Evolutionary conservation across 2,888 invertebrate genomes (phyloP).

Genomic region (Drosophila colorata): DNA sequence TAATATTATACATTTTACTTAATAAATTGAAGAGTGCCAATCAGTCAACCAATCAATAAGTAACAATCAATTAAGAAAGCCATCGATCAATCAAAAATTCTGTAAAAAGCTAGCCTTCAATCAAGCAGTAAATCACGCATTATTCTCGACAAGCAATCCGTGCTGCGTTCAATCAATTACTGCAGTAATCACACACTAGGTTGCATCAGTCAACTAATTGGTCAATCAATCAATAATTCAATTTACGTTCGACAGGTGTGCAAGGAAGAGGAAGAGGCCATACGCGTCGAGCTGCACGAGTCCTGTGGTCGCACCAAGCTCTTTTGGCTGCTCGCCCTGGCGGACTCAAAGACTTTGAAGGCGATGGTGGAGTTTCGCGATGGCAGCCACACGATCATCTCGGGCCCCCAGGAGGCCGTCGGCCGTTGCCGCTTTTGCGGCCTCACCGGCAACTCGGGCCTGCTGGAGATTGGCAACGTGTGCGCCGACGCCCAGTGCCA

Average conservation of each 20-base stretch:
- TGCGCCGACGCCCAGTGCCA: slow-evolving; percentile 98
- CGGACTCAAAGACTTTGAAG: slow-evolving; percentile 96
- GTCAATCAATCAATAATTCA: not conserved
- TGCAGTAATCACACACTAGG: too few relatives aligned
- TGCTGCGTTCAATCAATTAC: not conserved
- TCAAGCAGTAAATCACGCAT: not conserved
- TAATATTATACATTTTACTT: too few relatives aligned
- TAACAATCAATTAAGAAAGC: too few relatives aligned
- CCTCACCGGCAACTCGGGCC: slow-evolving; percentile 91
- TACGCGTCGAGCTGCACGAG: slow-evolving; percentile 98
- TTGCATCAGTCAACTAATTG: too few relatives aligned
- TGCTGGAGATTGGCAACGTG: slow-evolving; percentile 96
- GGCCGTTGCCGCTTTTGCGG: slow-evolving; percentile 97
- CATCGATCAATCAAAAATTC: too few relatives aligned
- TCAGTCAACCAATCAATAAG: too few relatives aligned
- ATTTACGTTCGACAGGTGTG: slow-evolving; percentile 86
- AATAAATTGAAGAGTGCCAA: too few relatives aligned
- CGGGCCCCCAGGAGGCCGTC: slow-evolving; percentile 85
- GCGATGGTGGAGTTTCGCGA: slow-evolving; percentile 95
- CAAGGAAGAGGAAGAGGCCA: slow-evolving; percentile 98
- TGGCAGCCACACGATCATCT: slow-evolving; percentile 87
- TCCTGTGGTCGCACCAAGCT: slow-evolving; percentile 97
- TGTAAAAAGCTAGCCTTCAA: too few relatives aligned
- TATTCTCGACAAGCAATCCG: not conserved
- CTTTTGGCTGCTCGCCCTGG: slow-evolving; percentile 96